Conservation (phyloP, 2,888 invertebrate species). For the Ptycholaimellus sp. region DNA sequence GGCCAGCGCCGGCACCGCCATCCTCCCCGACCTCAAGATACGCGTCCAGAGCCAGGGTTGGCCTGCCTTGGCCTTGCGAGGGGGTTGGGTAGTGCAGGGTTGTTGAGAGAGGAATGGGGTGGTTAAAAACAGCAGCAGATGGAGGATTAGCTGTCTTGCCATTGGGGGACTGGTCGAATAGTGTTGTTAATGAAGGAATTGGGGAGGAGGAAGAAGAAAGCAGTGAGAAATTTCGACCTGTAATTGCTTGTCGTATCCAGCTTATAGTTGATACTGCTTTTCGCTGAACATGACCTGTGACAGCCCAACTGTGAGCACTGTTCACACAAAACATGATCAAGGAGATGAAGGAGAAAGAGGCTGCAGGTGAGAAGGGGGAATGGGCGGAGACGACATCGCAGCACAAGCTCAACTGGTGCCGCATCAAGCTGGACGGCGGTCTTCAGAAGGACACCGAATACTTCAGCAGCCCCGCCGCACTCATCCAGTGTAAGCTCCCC, state of each 20-base stretch:
- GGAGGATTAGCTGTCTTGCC: too few relatives aligned
- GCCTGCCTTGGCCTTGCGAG: neutral
- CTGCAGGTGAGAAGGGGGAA: too few relatives aligned
- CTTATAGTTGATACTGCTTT: too few relatives aligned
- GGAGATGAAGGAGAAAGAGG: too few relatives aligned
- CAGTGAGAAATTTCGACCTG: neutral
- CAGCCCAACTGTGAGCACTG: too few relatives aligned
- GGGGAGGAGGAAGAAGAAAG: too few relatives aligned
- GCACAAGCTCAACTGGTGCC: conserved; percentile 67
- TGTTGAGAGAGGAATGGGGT: neutral
- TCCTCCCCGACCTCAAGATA: conserved; percentile 62
- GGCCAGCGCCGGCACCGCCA: conserved; percentile 58
- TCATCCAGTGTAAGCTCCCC: too few relatives aligned
- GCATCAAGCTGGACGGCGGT: conserved; percentile 73
- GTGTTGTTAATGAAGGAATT: too few relatives aligned
- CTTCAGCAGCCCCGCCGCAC: conserved; percentile 48
- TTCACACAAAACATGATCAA: too few relatives aligned
- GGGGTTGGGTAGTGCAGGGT: neutral
- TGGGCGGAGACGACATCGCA: conserved; percentile 21
- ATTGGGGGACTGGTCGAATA: too few relatives aligned
- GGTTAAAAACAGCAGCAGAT: neutral
- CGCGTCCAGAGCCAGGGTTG: conserved; percentile 15
- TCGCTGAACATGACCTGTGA: too few relatives aligned
- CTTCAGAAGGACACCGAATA: conserved; percentile 85
- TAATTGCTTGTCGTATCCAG: neutral